phyloP scores from a whole-genome alignment of 2,113 vertebrate species.

The Solea senegalensis region DNA sequence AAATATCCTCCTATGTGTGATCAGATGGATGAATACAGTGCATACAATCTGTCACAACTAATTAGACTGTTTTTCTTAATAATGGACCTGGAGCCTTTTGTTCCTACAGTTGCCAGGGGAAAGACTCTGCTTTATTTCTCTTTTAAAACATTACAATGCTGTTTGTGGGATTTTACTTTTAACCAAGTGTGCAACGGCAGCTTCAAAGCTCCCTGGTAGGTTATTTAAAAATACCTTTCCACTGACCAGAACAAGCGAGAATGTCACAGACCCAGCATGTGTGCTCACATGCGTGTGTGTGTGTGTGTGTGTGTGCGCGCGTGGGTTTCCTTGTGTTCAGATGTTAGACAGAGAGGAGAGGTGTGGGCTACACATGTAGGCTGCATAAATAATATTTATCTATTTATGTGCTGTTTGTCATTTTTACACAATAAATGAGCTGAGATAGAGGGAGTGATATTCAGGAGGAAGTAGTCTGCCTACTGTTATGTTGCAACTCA shows the following conservation, averaged over 20 bases:
- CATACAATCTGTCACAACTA: background rate
- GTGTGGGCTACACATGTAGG: background rate
- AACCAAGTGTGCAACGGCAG: slow-evolving; percentile 38
- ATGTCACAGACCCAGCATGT: slow-evolving; percentile 47
- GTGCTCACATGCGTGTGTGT: slow-evolving; percentile 10
- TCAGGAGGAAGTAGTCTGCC: slow-evolving; percentile 28
- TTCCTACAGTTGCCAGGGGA: slow-evolving; percentile 5
- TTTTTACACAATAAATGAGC: background rate
- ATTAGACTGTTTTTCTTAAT: background rate
- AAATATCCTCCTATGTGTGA: slow-evolving; percentile 11
- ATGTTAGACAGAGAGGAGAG: background rate
- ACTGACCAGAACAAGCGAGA: slow-evolving; percentile 35
- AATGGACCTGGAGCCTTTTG: slow-evolving; percentile 13
- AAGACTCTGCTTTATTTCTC: slow-evolving; percentile 13
- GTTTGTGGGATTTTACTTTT: slow-evolving; percentile 7
- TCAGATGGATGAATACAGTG: slow-evolving; percentile 3
- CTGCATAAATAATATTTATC: background rate
- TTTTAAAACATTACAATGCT: slow-evolving; percentile 13
- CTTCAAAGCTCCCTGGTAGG: slow-evolving; percentile 53
- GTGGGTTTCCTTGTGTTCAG: background rate
- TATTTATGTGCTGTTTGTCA: background rate
- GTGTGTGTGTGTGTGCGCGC: background rate
- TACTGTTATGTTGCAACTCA: slow-evolving; percentile 62
- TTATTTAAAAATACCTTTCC: slow-evolving; percentile 64
- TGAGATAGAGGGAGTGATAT: background rate